phyloP scores from a whole-genome alignment of 2,113 vertebrate species.

The Heterocephalus glaber region DNA sequence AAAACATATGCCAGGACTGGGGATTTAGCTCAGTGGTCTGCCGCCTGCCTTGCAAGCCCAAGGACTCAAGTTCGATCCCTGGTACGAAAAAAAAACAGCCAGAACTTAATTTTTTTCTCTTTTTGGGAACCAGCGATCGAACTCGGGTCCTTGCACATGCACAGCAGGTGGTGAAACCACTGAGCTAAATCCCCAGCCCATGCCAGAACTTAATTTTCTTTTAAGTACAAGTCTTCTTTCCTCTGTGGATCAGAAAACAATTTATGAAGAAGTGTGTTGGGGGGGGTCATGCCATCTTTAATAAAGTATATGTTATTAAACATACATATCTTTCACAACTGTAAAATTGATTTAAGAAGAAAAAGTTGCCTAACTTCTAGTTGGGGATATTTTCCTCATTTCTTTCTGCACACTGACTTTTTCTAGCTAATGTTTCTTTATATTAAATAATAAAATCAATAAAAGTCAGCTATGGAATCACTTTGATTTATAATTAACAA shows the following conservation, averaged over 20 bases:
- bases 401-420: background rate
- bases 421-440: conserved; percentile 7
- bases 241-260: background rate
- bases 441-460: background rate
- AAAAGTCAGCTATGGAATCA: background rate
- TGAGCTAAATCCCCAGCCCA: background rate
- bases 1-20: background rate
- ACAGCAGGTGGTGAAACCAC: too few species aligned
- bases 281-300: background rate
- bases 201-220: background rate
- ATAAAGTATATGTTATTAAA: background rate
- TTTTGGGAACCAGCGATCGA: too few species aligned
- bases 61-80: too few species aligned
- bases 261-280: background rate
- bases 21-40: too few species aligned
- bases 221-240: background rate
- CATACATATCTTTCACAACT: background rate
- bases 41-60: too few species aligned
- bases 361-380: background rate
- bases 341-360: background rate
- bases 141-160: too few species aligned
- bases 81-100: too few species aligned
- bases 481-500: conserved; percentile 1
- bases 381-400: background rate
- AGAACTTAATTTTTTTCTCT: too few species aligned